Conservation (phyloP, 1,140 invertebrate species). For the Hydropsyche tenuis region DNA sequence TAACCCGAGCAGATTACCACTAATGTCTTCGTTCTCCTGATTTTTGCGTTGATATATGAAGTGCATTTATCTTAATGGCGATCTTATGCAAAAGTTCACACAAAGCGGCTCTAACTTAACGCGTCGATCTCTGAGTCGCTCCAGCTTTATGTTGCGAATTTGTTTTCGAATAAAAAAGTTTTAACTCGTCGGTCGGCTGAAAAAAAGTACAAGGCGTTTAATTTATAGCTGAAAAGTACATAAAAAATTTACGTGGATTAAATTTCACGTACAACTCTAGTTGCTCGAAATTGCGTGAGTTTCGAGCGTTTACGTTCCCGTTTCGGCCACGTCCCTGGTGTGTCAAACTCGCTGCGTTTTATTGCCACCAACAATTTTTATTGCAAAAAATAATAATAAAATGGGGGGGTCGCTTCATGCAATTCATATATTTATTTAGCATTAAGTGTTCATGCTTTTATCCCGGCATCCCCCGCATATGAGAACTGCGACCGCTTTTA, state of each 20-base stretch:
- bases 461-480: constrained; percentile 17
- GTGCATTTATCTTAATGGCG: constrained; percentile 25
- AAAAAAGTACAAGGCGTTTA: neutral
- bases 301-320: neutral
- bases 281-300: neutral
- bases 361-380: constrained; percentile 40
- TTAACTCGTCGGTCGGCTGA: neutral
- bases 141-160: neutral
- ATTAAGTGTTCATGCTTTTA: constrained; percentile 44
- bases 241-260: constrained; percentile 8
- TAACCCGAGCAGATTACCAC: constrained; percentile 30
- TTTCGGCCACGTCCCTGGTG: neutral
- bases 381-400: constrained; percentile 37
- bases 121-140: constrained; percentile 7
- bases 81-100: constrained; percentile 25
- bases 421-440: constrained; percentile 49
- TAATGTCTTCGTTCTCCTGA: constrained; percentile 25
- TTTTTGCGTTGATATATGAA: constrained; percentile 28
- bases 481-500: neutral
- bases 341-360: constrained; percentile 24
- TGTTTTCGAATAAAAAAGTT: too few species aligned
- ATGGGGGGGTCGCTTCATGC: constrained; percentile 43
- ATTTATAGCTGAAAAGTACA: constrained; percentile 8
- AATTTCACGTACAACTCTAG: neutral
- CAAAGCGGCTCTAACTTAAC: constrained; percentile 8